These are phyloP conservation scores for Cervus canadensis DNA, from an alignment of 2,113 vertebrate species.

Conservation along the genomic window DNA sequence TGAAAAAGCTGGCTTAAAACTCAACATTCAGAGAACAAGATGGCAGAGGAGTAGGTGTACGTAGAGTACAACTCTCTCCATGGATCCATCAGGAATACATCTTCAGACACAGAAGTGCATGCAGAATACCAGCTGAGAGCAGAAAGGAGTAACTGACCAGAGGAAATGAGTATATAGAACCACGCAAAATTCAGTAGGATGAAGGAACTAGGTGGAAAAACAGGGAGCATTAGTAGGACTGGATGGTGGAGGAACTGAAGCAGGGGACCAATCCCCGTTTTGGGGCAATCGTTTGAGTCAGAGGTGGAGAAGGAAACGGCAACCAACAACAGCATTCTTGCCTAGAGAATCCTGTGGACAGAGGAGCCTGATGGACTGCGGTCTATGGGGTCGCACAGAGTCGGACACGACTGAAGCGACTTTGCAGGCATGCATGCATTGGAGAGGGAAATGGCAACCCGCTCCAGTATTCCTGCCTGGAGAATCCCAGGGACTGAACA, in stretches of 20 bases:
- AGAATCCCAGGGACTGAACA: neutral
- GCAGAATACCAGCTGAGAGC: neutral
- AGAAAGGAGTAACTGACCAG: neutral
- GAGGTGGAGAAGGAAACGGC: neutral
- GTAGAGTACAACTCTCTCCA: neutral
- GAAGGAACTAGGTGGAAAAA: neutral
- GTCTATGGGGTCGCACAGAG: neutral
- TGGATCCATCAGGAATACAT: neutral
- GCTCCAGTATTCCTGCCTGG: no score
- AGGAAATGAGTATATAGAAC: neutral
- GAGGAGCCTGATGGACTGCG: neutral
- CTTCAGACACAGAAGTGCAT: neutral
- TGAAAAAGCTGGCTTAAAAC: neutral
- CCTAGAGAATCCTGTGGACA: neutral
- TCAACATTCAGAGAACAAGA: neutral
- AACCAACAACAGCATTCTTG: neutral
- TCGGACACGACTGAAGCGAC: neutral
- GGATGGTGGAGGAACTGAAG: neutral
- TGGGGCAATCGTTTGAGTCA: neutral
- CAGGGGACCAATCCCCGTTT: neutral
- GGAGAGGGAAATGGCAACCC: no score
- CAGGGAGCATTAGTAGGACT: neutral
- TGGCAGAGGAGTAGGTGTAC: neutral
- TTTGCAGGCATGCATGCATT: neutral
- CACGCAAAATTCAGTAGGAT: neutral